These are phyloP conservation scores for Agrochola lota DNA, from an alignment of 2,888 invertebrate genomes.

Conservation along the genomic window DNA sequence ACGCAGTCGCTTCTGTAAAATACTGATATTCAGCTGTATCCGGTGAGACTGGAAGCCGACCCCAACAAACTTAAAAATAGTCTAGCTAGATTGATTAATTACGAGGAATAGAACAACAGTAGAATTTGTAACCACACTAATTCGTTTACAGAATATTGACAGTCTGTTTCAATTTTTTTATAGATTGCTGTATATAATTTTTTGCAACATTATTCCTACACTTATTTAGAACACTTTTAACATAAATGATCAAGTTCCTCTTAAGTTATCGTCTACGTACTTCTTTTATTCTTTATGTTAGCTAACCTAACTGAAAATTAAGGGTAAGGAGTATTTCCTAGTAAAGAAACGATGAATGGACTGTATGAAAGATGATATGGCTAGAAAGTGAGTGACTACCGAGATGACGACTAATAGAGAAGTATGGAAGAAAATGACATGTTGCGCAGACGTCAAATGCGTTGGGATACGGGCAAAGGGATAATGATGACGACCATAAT, in stretches of 20 bases:
- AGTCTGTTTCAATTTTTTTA: background rate
- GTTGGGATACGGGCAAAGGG: background rate
- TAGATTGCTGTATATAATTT: background rate
- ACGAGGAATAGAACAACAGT: too few species aligned
- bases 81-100: background rate
- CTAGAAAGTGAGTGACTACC: background rate
- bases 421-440: background rate
- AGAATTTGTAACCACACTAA: background rate
- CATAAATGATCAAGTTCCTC: background rate
- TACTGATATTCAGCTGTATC: background rate
- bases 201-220: background rate
- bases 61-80: background rate
- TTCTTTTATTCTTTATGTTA: background rate
- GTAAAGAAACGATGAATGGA: background rate
- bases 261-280: background rate
- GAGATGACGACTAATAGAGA: background rate
- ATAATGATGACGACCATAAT: background rate
- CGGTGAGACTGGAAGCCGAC: background rate
- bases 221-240: too few species aligned
- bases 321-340: too few species aligned
- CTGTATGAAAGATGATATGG: background rate
- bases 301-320: background rate
- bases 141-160: background rate
- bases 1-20: background rate
- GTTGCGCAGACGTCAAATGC: background rate